These are phyloP conservation scores for Amblyornis subalaris DNA, from an alignment of 2,113 vertebrate genomes.

Conservation along the genomic window DNA sequence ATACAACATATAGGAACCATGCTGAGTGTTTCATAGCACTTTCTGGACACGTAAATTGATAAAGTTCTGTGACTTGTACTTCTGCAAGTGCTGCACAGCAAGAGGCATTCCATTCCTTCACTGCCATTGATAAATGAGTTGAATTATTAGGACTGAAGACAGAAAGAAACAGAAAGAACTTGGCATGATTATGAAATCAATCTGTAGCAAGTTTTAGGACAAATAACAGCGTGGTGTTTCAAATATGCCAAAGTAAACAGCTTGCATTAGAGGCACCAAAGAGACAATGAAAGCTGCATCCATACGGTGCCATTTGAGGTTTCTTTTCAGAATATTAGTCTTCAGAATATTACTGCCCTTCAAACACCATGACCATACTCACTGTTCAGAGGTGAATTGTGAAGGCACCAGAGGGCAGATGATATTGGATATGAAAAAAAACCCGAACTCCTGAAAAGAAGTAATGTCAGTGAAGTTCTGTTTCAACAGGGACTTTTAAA, in stretches of 20 bases:
- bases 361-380: neutral
- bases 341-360: neutral
- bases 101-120: neutral
- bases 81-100: neutral
- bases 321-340: neutral
- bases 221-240: constrained; percentile 10
- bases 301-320: neutral
- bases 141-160: constrained; percentile 24
- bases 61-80: neutral
- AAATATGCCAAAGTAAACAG: constrained; percentile 22
- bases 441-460: neutral
- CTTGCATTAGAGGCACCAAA: neutral
- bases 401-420: neutral
- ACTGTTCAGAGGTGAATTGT: neutral
- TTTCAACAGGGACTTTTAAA: neutral
- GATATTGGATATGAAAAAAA: neutral
- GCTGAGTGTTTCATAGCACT: neutral
- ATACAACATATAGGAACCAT: neutral
- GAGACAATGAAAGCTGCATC: neutral
- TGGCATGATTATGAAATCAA: constrained; percentile 9
- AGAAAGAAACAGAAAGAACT: neutral
- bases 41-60: neutral
- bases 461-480: neutral
- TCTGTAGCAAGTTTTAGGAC: constrained; percentile 24
- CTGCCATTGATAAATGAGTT: neutral